Evolutionary conservation across 2,113 vertebrate genomes (phyloP).

Genomic region (Oplegnathus fasciatus): DNA sequence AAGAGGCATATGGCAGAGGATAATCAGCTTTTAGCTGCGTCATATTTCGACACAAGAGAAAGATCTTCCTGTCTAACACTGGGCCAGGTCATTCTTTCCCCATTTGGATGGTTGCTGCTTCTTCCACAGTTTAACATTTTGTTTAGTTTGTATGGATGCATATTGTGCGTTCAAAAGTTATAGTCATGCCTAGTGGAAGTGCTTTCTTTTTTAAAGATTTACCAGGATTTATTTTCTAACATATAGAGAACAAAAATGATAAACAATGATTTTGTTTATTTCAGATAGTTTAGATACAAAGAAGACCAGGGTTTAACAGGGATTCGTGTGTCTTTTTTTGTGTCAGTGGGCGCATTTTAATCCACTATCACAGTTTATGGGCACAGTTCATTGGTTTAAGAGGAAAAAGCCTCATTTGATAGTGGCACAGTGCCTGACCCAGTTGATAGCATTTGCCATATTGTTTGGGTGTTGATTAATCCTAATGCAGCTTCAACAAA

Average conservation of each 20-base stretch:
- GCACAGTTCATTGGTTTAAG: conserved; percentile 66
- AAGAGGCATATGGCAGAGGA: neutral
- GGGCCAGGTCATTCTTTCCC: neutral
- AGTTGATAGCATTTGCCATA: conserved; percentile 77
- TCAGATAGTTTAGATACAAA: neutral
- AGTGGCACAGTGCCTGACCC: conserved; percentile 71
- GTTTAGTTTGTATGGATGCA: neutral
- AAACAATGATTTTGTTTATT: neutral
- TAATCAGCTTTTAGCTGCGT: conserved; percentile 21
- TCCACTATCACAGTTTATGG: conserved; percentile 34
- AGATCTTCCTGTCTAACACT: rapidly evolving
- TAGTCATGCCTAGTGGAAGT: neutral
- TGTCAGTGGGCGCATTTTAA: conserved; percentile 32
- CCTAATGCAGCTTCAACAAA: conserved; percentile 75
- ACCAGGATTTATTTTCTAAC: neutral
- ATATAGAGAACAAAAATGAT: neutral
- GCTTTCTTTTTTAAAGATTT: neutral
- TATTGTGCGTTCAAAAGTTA: neutral
- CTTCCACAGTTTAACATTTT: neutral
- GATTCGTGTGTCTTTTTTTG: neutral
- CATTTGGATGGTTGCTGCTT: neutral
- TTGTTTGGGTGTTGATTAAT: conserved; percentile 82
- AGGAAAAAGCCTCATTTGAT: conserved; percentile 65
- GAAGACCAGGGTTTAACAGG: neutral
- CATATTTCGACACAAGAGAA: neutral